A percentile compares a stretch with the other conserved stretches of the same genome.
These are phyloP conservation scores for Colaptes auratus DNA, from an alignment of 2,113 vertebrate species.

Conservation along the genomic window DNA sequence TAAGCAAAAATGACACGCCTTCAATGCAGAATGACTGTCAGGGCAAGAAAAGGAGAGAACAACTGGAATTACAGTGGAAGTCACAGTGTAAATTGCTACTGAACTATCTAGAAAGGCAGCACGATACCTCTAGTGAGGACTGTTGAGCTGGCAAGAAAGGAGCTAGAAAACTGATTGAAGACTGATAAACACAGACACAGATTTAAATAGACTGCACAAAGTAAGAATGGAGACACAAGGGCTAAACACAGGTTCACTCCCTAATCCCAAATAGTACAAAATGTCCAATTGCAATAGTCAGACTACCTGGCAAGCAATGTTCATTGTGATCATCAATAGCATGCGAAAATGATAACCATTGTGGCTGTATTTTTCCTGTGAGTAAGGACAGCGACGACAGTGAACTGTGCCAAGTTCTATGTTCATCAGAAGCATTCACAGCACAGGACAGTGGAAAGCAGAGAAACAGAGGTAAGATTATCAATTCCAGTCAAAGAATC, in stretches of 20 bases:
- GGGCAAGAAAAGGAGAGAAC: background rate
- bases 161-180: background rate
- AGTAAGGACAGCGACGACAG: background rate
- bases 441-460: background rate
- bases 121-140: background rate
- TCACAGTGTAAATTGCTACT: background rate
- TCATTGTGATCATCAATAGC: background rate
- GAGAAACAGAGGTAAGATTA: background rate
- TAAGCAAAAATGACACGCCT: background rate
- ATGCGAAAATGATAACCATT: background rate
- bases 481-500: background rate
- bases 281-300: background rate
- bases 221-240: background rate
- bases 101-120: background rate
- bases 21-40: background rate
- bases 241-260: background rate
- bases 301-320: background rate
- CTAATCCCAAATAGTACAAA: background rate
- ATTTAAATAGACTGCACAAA: background rate
- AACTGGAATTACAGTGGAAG: background rate
- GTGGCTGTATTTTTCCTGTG: background rate
- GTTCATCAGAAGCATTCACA: background rate
- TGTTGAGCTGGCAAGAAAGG: background rate
- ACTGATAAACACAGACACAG: background rate
- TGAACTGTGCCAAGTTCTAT: background rate